Evolutionary conservation across 2,797 vertebrate genomes (phyloP).

Genomic region (Macropodus opercularis): DNA sequence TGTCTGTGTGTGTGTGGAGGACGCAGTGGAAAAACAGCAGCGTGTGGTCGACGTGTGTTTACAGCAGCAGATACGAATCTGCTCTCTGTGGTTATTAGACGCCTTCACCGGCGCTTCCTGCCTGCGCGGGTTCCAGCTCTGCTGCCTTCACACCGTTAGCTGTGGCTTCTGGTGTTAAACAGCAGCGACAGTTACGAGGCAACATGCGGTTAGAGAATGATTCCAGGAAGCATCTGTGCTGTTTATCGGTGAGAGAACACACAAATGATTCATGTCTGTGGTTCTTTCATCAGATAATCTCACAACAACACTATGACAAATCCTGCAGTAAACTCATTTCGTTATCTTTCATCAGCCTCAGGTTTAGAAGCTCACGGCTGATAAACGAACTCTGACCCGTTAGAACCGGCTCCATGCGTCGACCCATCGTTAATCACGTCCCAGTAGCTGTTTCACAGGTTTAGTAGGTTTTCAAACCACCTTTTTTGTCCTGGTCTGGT

Average conservation of each 20-base stretch:
- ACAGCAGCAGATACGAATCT: slow-evolving; percentile 18
- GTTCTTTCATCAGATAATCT: no score
- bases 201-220: background rate
- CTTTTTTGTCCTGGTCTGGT: no score
- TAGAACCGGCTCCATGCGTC: no score
- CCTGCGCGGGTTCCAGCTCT: slow-evolving; percentile 19
- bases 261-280: background rate
- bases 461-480: no score
- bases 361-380: no score
- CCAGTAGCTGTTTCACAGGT: no score
- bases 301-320: no score
- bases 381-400: no score
- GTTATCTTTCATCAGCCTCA: no score
- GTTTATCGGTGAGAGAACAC: background rate
- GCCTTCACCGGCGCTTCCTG: slow-evolving; percentile 5
- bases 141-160: background rate
- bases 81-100: slow-evolving; percentile 21
- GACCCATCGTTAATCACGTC: no score
- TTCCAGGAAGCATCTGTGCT: background rate
- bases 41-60: background rate
- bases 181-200: slow-evolving; percentile 2
- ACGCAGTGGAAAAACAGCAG: background rate
- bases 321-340: no score
- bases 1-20: background rate
- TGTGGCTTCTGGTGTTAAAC: slow-evolving; percentile 1